Evolutionary conservation across 2,888 invertebrate species (phyloP), one percentile per base, ranked within the genome.

Genomic region (Caenorhabditis zanzibari): DNA sequence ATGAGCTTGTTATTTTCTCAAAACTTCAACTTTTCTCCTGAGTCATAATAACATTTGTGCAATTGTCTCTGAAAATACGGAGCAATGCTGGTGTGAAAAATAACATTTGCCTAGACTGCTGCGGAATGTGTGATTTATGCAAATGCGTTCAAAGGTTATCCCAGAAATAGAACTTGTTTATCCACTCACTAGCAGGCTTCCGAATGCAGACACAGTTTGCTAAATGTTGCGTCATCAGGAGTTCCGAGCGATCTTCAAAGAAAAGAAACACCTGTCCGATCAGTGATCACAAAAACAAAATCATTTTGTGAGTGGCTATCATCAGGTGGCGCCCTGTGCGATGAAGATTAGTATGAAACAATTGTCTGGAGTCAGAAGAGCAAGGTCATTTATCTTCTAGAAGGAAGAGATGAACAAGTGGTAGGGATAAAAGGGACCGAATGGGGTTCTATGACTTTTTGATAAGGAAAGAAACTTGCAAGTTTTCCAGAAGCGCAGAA

Each of bases 201-300:
- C 19, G n/a, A 54, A 24, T 10, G 26, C 28, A 52, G 66, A 32
- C 64, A 47, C 16, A 49, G n/a, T 58, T 41, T 54, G 38, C 52
- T 44, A 41, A 32, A 32, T 14, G 7, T 16, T 77, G 54, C 77
- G 77, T 77, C 77, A 77, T 71, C 63, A 49, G 59, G 38, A 69
- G 77, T 69, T 77, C 63, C 61, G 28, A n/a, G 41, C 63, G 63
- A 77, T 71, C 54, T 77, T 77, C 44, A 71, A 77, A 68, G 58
- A 66, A n/a, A n/a, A 64, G 47, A 61, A 59, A 63, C 77, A 77
- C 77, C 69, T 77, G 77, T 77, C 69, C 35, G 68, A 69, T 69
- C 77, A 69, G 49, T 69, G 69, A 69, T 77, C 69, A 54, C 52
- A 28, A 77, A 63, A 77, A 77, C 77, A 77, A 61, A 64, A 41